Percentiles rank a stretch among this genome's conserved stretches.
phyloP scores from a whole-genome alignment of 2,797 vertebrate genomes.

The Melopsittacus undulatus region DNA sequence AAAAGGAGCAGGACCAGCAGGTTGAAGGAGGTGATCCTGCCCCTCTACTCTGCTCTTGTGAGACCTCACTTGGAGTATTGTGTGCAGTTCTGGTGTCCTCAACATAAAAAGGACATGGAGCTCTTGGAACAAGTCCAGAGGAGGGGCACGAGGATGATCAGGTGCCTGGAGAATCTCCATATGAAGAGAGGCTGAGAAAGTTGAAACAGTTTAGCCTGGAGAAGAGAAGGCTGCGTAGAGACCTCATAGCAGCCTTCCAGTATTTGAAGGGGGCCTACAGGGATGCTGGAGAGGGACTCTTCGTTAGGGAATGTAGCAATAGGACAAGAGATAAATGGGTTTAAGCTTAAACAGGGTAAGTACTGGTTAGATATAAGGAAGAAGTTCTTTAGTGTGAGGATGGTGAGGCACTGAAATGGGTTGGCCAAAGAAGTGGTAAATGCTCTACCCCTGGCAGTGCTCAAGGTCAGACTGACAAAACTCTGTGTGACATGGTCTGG shows the following conservation, averaged over 20 bases:
- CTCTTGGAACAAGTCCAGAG: not conserved
- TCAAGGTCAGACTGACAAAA: not conserved
- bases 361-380: not conserved
- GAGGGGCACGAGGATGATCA: not conserved
- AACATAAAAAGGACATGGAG: not conserved
- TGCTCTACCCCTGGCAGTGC: not conserved
- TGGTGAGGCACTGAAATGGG: not conserved
- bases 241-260: not conserved
- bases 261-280: not conserved
- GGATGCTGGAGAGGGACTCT: not conserved
- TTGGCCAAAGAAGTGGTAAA: not conserved
- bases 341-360: not conserved
- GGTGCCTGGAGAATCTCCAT: not conserved
- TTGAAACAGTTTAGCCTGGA: not conserved
- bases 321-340: not conserved
- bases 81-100: not conserved
- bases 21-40: not conserved
- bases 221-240: not conserved
- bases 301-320: not conserved
- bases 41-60: not conserved
- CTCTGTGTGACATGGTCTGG: not conserved
- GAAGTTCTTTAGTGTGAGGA: too few relatives aligned
- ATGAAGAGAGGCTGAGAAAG: not conserved
- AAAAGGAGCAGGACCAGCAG: not conserved
- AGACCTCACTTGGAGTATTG: not conserved